Percentiles rank a stretch among this genome's conserved stretches.
These are phyloP conservation scores for Capromys pilorides DNA, from an alignment of 2,797 vertebrate genomes.

Conservation along the genomic window DNA sequence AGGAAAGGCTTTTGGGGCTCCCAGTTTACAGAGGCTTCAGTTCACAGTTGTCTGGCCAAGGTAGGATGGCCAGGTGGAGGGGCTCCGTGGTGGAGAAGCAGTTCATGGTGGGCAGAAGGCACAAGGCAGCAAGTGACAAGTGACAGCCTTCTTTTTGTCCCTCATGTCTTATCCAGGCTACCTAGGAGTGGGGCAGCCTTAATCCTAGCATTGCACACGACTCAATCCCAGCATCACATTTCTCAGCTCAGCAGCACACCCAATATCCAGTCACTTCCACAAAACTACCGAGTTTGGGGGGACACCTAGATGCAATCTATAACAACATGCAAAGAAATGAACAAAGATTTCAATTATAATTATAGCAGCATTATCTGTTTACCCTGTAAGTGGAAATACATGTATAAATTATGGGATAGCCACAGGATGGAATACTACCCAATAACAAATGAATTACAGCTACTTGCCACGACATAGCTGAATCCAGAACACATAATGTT, in stretches of 20 bases:
- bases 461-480: neutral
- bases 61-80: too few species aligned
- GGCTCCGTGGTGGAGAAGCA: neutral
- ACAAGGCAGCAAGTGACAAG: neutral
- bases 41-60: too few species aligned
- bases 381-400: neutral
- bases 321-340: slow-evolving; percentile 10
- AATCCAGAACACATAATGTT: neutral
- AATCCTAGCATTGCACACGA: neutral
- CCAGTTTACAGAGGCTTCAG: too few species aligned
- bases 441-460: neutral
- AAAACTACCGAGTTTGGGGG: neutral
- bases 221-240: neutral
- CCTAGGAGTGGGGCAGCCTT: neutral
- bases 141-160: neutral
- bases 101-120: neutral
- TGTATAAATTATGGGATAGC: neutral
- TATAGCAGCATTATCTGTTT: neutral
- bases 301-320: neutral
- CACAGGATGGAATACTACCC: neutral
- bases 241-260: neutral
- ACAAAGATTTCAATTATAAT: neutral
- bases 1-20: neutral
- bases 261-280: neutral
- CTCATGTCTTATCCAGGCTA: neutral